Evolutionary conservation across 2,113 vertebrate species (phyloP), one percentile per base, ranked within the genome.

Genomic region (Ibidorhyncha struthersii): DNA sequence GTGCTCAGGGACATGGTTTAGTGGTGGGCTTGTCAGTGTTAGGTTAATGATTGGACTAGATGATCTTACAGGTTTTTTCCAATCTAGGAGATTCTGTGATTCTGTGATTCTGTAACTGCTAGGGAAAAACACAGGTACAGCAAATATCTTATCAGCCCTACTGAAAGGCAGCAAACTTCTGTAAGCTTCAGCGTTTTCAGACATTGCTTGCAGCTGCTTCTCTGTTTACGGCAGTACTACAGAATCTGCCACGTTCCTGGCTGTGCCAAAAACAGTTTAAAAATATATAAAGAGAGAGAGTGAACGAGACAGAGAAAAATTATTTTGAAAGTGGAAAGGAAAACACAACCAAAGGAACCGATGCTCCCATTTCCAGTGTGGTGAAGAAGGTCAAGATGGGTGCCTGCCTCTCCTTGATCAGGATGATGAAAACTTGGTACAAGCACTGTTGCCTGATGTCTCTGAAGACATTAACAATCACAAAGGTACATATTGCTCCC

Each of bases 401-500:
- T 43, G 13, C 41, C 32, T 38, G 81, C 23, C 5, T 71, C 19
- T 87, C 12, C 43, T 52, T 36, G 8, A 58, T n/a, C n/a, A n/a
- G n/a, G n/a, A n/a, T 45, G 11, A 14, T 22, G 27, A 66, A 47
- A 62, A 20, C 2, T n/a, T 34, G 6, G 8, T 45, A 25, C 0
- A 0, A 94, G 6, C 9, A 9, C 27, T 49, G 19, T n/a, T 9
- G 10, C 13, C 19, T 5, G 1, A 26, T 77, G 9, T 16, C 50
- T 86, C 41, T 78, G 65, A 84, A 67, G n/a, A 55, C 14, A 72
- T 29, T 18, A 65, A 53, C 12, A 66, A 14, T 36, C 49, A 67
- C 18, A 78, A 71, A 67, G 9, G 15, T 62, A 77, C 69, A 49
- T 30, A 26, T 14, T 65, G 13, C 8, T 73, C 41, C 36, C 38